Evolutionary conservation across 2,888 invertebrate genomes (phyloP), one percentile per base, ranked within the genome.

Genomic region (Apocheima hispidaria): DNA sequence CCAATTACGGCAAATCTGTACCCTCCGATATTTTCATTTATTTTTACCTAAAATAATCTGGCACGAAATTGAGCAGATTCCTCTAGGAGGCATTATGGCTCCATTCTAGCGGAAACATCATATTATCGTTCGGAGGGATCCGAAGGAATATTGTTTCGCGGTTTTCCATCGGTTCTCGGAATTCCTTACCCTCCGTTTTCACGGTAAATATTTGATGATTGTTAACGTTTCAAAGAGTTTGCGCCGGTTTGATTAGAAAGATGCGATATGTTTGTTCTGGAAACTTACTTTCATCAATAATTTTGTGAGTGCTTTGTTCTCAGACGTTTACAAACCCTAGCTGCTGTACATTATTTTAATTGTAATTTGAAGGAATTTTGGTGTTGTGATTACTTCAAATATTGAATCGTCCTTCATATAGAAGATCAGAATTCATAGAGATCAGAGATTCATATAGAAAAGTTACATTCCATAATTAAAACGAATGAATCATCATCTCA

Each of bases 131-230:
- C 71, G 74, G 70, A 76, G 73, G 76, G 78, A 78, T 79, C 78
- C 78, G 72, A 68, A 70, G 71, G 78, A 82, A 84, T 83, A 87
- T 87, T 87, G 83, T 86, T 84, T 82, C 80, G 81, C 76, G 84
- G 83, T 83, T 80, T 80, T 75, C 78, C 82, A 83, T 83, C 79
- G 79, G 79, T 82, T 79, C 74, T 72, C 71, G 61, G 68, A 71
- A 74, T 72, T 71, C 72, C 69, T 75, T 73, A 66, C 72, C 56
- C 56, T 40, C 44, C 65, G 64, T 71, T 74, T 74, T 71, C 66
- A 64, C 64, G 66, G 68, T 68, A 74, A 73, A 72, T 75, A 75
- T 76, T 74, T 73, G 58, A 69, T 46, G 66, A 60, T 69, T 72
- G 72, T 72, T 75, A 72, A 72, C 73, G 72, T 71, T 71, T 71